Base-by-base conservation (phyloP, 2,113 vertebrate genomes). In the Phyllostomus discolor region DNA sequence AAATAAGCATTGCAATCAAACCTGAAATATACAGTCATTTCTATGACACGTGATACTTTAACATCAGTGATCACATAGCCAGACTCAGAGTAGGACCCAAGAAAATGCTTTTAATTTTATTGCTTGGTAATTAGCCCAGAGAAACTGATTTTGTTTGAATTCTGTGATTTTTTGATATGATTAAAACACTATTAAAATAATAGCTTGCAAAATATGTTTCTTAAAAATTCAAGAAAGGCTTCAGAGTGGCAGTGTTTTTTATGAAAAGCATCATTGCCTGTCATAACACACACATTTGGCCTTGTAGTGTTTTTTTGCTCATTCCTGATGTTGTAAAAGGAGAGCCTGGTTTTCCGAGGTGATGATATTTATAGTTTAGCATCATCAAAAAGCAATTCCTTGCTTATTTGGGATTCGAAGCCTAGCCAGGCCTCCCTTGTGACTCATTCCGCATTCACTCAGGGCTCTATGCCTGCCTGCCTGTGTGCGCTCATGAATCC, bases 401-500 rank as follows among this genome's bases (percentile, higher is more conserved):
- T 96, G 97, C 98, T 98, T 97, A 97, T 97, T 98, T 97, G 82
- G 86, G 94, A 98, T 97, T 98, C 4, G 2, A 62, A 86, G 92
- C 90, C 96, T 69, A 70, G 93, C 87, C 73, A 52, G 86, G 72
- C 73, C 95, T 98, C 97, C 97, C 97, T 95, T 92, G 64, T 97
- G 98, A 97, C 97, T 98, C 96, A 98, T 97, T 98, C 84, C 10
- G 35, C 66, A 97, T 98, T 98, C 98, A 97, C 93, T 20, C 15
- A 92, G 96, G 96, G 90, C 97, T 87, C 95, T 97, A 38, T 64
- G 54, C 92, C 96, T 70, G 50, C 67, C 57, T 83, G 96, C 69
- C 70, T 96, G 82, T 75, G 38, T 66, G 38, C 66, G 82, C 43
- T 98, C 97, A 98, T 98, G 98, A 98, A 98, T 98, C 95, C 98